phyloP scores from a whole-genome alignment of 2,797 vertebrate genomes.

The Podarcis lilfordi region DNA sequence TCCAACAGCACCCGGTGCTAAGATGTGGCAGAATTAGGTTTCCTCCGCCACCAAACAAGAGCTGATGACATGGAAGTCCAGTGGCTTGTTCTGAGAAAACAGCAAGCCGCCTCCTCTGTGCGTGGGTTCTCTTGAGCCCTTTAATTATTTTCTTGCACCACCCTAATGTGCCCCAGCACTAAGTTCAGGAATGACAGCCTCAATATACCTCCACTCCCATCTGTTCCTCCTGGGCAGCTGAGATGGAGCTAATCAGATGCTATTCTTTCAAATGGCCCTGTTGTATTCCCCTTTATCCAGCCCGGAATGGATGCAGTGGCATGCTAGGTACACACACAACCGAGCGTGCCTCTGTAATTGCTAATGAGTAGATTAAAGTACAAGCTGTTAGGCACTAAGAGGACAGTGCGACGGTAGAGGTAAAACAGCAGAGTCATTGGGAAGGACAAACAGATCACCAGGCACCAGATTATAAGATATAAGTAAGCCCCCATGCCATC shows the following conservation, averaged over 20 bases:
- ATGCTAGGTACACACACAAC: background rate
- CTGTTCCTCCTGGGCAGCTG: conserved; percentile 28
- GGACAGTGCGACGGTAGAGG: background rate
- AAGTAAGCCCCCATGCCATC: background rate
- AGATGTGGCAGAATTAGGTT: background rate
- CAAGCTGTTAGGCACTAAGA: conserved; percentile 19
- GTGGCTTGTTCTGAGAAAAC: background rate
- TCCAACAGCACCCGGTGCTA: background rate
- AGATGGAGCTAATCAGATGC: conserved; percentile 22
- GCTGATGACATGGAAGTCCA: background rate
- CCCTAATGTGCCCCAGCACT: background rate
- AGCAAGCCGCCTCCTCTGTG: no score
- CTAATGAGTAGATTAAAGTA: conserved; percentile 32
- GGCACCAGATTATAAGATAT: background rate
- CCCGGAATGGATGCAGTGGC: conserved; percentile 20
- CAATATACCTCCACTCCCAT: background rate
- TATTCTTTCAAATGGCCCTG: conserved; percentile 5
- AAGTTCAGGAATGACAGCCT: background rate
- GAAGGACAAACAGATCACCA: fast-evolving
- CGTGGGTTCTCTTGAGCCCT: background rate
- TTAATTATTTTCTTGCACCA: background rate
- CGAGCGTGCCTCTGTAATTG: background rate
- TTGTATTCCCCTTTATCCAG: conserved; percentile 28
- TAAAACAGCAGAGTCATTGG: background rate
- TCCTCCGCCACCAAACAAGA: no score